A percentile compares a stretch with the other conserved stretches of the same genome.
Evolutionary conservation across 2,113 vertebrate genomes (phyloP).

Genomic region (Pteruthius melanotis): DNA sequence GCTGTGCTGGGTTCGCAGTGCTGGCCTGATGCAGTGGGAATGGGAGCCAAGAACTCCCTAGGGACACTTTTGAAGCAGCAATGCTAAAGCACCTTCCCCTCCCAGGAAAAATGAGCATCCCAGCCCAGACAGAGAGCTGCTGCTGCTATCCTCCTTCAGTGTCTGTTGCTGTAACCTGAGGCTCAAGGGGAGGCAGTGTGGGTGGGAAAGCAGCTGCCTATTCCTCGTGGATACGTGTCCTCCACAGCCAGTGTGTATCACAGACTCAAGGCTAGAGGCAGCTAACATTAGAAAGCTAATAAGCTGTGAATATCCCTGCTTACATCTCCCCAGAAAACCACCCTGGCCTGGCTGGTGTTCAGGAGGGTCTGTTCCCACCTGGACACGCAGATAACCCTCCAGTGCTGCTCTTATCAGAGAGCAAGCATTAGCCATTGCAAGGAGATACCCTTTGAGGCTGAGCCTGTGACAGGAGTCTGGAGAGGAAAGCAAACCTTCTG

Average conservation of each 20-base stretch:
- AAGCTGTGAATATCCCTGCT: neutral
- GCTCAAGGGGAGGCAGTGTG: neutral
- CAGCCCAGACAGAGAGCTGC: neutral
- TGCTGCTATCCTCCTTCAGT: neutral
- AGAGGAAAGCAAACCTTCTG: neutral
- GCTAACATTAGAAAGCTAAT: neutral
- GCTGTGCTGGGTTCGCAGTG: neutral
- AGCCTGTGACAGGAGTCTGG: neutral
- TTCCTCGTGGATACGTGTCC: neutral
- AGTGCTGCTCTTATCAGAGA: neutral
- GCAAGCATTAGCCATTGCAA: neutral
- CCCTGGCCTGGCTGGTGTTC: neutral
- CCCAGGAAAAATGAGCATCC: neutral
- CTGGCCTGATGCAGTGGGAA: neutral
- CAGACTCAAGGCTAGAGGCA: neutral
- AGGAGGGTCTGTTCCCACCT: neutral
- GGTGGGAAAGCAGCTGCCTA: neutral
- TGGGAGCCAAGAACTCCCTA: neutral
- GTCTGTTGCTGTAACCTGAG: neutral
- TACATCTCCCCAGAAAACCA: neutral
- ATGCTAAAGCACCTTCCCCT: neutral
- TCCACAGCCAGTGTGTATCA: rapidly evolving
- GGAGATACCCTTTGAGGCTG: neutral
- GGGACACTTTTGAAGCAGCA: neutral
- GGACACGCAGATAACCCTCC: neutral